Conservation (phyloP, 2,113 vertebrate species). For the Pitta sordida region DNA sequence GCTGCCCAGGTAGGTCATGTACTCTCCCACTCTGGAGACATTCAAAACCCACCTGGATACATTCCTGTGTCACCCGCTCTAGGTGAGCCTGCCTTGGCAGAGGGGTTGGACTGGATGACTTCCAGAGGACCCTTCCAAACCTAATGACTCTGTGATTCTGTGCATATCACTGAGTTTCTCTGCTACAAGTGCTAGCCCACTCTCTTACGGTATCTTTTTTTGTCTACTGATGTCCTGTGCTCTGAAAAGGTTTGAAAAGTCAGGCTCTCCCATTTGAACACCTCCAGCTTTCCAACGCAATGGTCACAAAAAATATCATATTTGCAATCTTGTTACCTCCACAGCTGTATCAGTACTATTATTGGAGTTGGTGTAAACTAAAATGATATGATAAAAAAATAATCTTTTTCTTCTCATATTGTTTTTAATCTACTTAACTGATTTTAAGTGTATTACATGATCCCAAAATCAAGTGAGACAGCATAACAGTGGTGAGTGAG, state of each 20-base stretch:
- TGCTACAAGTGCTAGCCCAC: not conserved
- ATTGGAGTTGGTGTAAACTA: not conserved
- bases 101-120: not conserved
- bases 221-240: not conserved
- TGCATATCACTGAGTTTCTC: not conserved
- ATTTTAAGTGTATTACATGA: not conserved
- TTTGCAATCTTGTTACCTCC: not conserved
- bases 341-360: not conserved
- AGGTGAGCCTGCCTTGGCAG: not conserved
- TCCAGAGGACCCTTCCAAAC: not conserved
- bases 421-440: not conserved
- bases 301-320: not conserved
- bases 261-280: not conserved
- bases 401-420: not conserved
- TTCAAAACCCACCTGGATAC: not conserved
- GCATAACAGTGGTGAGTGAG: not conserved
- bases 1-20: too few relatives aligned
- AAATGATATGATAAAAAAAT: not conserved
- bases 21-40: not conserved
- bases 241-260: not conserved
- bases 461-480: not conserved
- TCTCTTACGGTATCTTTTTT: not conserved
- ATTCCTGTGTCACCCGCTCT: not conserved
- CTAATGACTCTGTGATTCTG: not conserved
- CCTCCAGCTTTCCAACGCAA: not conserved